A percentile compares a stretch with the other conserved stretches of the same genome.
These are phyloP conservation scores for Eriosoma lanigerum DNA, from an alignment of 1,140 invertebrate genomes.

Conservation along the genomic window DNA sequence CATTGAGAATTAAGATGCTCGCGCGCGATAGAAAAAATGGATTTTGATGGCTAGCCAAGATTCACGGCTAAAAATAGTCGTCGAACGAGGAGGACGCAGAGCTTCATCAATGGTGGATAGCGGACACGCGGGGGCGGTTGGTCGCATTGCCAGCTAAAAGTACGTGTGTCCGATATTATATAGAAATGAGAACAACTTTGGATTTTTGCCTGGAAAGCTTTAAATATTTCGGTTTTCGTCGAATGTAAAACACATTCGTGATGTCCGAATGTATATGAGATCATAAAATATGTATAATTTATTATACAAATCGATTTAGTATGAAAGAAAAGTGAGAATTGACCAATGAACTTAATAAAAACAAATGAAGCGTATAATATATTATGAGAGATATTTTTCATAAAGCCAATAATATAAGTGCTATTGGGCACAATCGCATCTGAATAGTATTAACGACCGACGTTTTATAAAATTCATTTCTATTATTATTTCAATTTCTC, in stretches of 20 bases:
- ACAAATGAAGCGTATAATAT: neutral
- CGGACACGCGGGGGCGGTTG: neutral
- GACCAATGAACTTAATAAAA: neutral
- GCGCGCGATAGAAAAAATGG: neutral
- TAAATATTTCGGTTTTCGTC: neutral
- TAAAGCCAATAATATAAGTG: neutral
- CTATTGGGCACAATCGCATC: neutral
- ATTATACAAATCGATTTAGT: neutral
- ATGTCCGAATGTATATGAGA: neutral
- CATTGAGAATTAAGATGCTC: too few species aligned
- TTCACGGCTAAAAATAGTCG: constrained; percentile 35
- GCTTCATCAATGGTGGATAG: too few species aligned
- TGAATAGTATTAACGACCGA: too few species aligned
- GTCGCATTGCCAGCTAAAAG: neutral
- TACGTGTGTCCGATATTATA: neutral
- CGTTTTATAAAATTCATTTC: too few species aligned
- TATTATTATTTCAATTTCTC: constrained; percentile 13
- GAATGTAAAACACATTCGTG: constrained; percentile 2
- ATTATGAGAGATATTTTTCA: neutral
- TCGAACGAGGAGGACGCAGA: neutral
- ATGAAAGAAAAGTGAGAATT: neutral
- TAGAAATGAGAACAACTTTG: constrained; percentile 14
- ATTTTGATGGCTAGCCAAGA: constrained; percentile 33
- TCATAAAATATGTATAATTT: neutral
- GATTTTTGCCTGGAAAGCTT: constrained; percentile 23